Evolutionary conservation across 2,888 invertebrate species (phyloP), one percentile per base, ranked within the genome.

Genomic region (Spatulosminthurus flaviceps): DNA sequence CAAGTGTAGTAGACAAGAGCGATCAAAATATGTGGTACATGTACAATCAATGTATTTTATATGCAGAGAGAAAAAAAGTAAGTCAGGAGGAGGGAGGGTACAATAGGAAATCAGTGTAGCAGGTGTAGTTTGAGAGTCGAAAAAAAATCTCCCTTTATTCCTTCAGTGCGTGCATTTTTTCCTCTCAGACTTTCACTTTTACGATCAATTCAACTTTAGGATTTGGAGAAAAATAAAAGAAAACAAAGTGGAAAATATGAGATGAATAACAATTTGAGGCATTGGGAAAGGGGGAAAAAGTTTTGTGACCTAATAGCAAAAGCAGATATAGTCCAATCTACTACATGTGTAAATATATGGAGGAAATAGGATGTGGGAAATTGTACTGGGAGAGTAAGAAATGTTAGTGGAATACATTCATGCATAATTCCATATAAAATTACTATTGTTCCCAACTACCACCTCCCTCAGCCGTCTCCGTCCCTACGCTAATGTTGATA

Each of bases 221-320:
- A 51, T 4, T n/a, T n/a, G 19, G 9, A 51, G n/a, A 51, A 51
- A 19, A 51, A 51, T 13, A 51, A 51, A 34, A 9, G 34, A 34
- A 34, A 34, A 34, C 34, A 51, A 19, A 51, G 16, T n/a, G 51
- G 51, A 51, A 51, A 51, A 51, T 51, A 51, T 51, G 51, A 51
- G 51, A 51, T 51, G 51, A 51, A 51, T 51, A 51, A 51, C 51
- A 51, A 51, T 51, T 13, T 51, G 19, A 51, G 51, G 51, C 16
- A 51, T 34, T 34, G 34, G 34, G 9, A 9, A 34, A 34, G 34
- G n/a, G n/a, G n/a, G 9, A 34, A 34, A 34, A 34, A 34, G 34
- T 34, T 34, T 34, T 34, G 34, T 34, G 34, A 34, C 34, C 34
- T 9, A 34, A 9, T 34, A 34, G 5, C 34, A 34, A 9, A 34